Evolutionary conservation across 2,888 invertebrate species (phyloP).

Genomic region (Neuroscelio doddi): DNA sequence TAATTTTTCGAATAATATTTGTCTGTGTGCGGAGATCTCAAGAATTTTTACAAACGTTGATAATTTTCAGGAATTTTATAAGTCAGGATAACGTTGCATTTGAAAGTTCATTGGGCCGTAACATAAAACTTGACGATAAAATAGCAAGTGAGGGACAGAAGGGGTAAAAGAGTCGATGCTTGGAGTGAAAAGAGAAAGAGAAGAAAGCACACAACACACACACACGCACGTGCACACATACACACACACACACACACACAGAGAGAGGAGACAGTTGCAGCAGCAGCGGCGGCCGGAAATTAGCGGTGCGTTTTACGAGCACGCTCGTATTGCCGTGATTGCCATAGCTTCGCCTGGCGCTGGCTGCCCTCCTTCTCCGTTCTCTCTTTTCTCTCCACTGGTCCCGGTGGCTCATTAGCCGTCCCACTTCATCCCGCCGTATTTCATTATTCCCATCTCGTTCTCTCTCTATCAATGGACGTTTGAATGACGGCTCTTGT

Average conservation of each 20-base stretch:
- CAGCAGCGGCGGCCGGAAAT: slow-evolving; percentile 53
- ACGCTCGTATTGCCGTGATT: slow-evolving; percentile 53
- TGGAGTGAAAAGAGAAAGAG: slow-evolving; percentile 24
- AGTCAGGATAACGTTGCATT: too few species aligned
- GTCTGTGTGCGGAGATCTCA: too few species aligned
- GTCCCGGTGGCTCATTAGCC: slow-evolving; percentile 28
- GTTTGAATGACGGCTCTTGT: slow-evolving; percentile 42
- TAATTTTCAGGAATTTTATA: too few species aligned
- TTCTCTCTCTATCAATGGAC: slow-evolving; percentile 20
- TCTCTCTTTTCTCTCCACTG: slow-evolving; percentile 31
- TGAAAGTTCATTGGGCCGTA: too few species aligned
- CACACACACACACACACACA: too few species aligned
- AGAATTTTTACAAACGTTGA: too few species aligned
- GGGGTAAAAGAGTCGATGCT: too few species aligned
- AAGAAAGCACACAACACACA: too few species aligned
- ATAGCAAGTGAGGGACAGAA: too few species aligned
- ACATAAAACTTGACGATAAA: too few species aligned
- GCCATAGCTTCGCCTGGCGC: slow-evolving; percentile 40
- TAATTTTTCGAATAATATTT: too few species aligned
- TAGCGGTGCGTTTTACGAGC: slow-evolving; percentile 54
- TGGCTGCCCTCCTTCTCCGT: slow-evolving; percentile 20
- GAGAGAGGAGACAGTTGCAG: slow-evolving; percentile 42
- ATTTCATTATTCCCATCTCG: slow-evolving; percentile 18
- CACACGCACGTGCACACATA: too few species aligned
- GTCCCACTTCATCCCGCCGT: slow-evolving; percentile 16